Evolutionary conservation across 2,888 invertebrate genomes (phyloP), one percentile per base, ranked within the genome.

Genomic region (Kryphioiulus occultus): DNA sequence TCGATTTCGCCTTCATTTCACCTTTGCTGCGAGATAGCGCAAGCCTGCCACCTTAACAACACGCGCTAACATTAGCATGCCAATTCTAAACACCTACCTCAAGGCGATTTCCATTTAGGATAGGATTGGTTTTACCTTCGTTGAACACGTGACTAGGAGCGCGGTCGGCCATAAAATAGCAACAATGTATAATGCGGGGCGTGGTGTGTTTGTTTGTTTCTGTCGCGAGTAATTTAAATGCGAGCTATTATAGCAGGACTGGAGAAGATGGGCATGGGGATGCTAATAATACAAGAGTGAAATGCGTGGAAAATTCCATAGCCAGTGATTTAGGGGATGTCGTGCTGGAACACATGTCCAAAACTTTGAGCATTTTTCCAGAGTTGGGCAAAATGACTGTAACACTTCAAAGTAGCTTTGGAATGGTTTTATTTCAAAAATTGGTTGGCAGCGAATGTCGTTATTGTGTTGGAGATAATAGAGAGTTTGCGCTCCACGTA

Each of bases 1-100:
- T 26, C 2, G 3, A 78, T 78, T n/a, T 78, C 78, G 78, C 78
- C 78, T 78, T 78, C 78, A 26, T 78, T 78, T 78, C 78, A 78
- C 78, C 78, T 78, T 78, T 78, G 26, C 78, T 78, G 78, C 15
- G 78, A 78, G 78, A 78, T 78, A 78, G 78, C 15, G 78, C 30
- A 78, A 78, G 30, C 4, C 26, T 78, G 30, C 30, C 78, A 78
- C 78, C 78, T 78, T 78, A 78, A 78, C 78, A 78, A 78, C 78
- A 78, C 78, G 78, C 78, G 78, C 78, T 78, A 78, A 26, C 78
- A 78, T 78, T 78, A 78, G 78, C 78, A 30, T 30, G 78, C 78
- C 30, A 78, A 17, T 30, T 78, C 78, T 78, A 78, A 78, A 78
- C 78, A 78, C 78, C 78, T 78, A 78, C 17, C 78, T 78, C 78